Evolutionary conservation across 2,888 invertebrate species (phyloP), one percentile per base, ranked within the genome.

Genomic region (Stratiomys singularior): DNA sequence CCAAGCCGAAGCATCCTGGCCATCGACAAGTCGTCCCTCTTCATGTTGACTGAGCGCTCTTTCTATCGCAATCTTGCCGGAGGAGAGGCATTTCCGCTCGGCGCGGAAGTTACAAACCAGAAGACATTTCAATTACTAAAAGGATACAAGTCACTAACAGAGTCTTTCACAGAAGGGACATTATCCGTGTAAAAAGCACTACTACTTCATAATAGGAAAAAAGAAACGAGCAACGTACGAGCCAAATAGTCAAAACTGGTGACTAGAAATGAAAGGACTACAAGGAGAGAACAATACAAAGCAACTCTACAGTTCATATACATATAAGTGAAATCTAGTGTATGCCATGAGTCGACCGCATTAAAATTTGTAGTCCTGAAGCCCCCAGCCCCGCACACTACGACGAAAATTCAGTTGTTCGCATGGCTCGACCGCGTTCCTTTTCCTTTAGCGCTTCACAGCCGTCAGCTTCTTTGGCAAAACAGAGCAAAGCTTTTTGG

Each of bases 51-150:
- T 5, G 37, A 5, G 37, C 25, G 27, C 18, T 69, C 47, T 47
- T 47, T 13, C 67, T 9, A 11, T 69, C 15, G 9, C 27, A 60
- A 60, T 1, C 30, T 25, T 69, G 46, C 21, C 46, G 25, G 47
- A 5, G 11, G 15, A 69, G 25, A 25, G 47, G 23, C n/a, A 66
- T 69, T 69, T 69, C 69, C 47, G 47, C 15, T 23, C 25, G 23
- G 13, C 9, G 46, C 69, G 69, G 46, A 69, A 69, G 25, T 47
- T 47, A 27, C 47, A 47, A 25, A n/a, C 69, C 23, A 69, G 13
- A 69, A 69, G 69, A 69, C 69, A 69, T 47, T 69, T 69, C 69
- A 69, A 69, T 69, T 47, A 69, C 69, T 23, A 25, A 23, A 69
- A 69, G 69, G 69, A 69, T 47, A 69, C 69, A 46, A 3, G 25